Conservation (phyloP, 2,888 invertebrate species). For the Tenthredo notha region DNA sequence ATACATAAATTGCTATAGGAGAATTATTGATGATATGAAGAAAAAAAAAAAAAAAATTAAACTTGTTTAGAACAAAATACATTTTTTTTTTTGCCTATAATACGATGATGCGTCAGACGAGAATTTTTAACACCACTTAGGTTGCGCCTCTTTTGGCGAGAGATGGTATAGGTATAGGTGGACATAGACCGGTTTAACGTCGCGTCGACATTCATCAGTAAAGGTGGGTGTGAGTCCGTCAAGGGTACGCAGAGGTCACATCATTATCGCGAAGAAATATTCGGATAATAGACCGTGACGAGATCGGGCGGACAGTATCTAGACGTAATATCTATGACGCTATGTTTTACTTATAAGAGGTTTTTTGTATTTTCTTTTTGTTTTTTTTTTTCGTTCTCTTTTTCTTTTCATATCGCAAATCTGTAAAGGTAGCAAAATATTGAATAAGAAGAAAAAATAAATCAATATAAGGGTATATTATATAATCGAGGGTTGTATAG, state of each 20-base stretch:
- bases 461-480: neutral
- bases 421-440: neutral
- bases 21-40: neutral
- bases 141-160: slow-evolving; percentile 22
- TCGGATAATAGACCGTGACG: neutral
- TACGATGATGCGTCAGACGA: neutral
- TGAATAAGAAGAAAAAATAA: neutral
- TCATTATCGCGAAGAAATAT: neutral
- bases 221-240: slow-evolving; percentile 36
- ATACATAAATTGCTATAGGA: neutral
- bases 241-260: slow-evolving; percentile 46
- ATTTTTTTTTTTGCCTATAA: neutral
- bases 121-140: slow-evolving; percentile 10
- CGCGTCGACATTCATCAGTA: neutral
- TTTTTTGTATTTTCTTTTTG: neutral
- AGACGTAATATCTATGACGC: neutral
- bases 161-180: neutral
- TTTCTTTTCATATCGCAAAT: neutral
- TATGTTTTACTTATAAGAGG: neutral
- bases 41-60: neutral
- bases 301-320: neutral
- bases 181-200: slow-evolving; percentile 22
- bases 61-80: neutral
- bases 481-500: neutral
- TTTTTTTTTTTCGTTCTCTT: neutral